Conservation (phyloP, 1,140 invertebrate genomes). For the Aphelenchoides fujianensis region DNA sequence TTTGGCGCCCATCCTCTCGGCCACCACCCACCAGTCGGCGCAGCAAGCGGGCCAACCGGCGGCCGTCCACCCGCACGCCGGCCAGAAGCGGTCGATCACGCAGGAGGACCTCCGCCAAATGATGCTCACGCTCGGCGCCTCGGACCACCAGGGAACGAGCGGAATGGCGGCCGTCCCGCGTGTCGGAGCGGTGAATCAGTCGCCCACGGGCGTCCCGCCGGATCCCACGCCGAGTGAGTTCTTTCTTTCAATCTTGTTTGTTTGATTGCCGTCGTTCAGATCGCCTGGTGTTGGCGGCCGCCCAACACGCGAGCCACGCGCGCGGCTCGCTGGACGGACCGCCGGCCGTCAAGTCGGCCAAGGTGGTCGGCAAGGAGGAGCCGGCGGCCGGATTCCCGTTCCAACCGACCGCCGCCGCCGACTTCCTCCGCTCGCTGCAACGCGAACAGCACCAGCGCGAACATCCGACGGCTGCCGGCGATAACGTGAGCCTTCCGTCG, state of each 20-base stretch:
- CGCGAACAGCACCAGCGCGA: background rate
- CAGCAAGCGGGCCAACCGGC: too few species aligned
- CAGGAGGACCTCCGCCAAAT: background rate
- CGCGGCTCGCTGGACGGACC: background rate
- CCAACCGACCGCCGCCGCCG: background rate
- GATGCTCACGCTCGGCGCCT: too few species aligned
- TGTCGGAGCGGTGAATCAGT: background rate
- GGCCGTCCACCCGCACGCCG: too few species aligned
- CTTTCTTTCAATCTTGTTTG: too few species aligned
- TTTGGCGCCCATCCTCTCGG: background rate
- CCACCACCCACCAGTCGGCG: background rate
- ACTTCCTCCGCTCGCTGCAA: background rate
- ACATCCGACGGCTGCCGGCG: background rate
- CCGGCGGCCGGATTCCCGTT: too few species aligned
- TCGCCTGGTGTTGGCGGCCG: too few species aligned
- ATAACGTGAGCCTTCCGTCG: too few species aligned
- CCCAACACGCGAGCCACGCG: background rate
- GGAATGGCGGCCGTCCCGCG: too few species aligned
- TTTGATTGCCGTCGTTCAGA: too few species aligned
- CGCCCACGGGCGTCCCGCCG: background rate
- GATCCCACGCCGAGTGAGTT: too few species aligned
- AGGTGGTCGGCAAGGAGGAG: too few species aligned
- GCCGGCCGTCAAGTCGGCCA: background rate
- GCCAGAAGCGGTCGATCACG: background rate
- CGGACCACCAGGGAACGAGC: too few species aligned